Evolutionary conservation across 2,113 vertebrate genomes (phyloP).

Genomic region (Leptocoma aspasia): DNA sequence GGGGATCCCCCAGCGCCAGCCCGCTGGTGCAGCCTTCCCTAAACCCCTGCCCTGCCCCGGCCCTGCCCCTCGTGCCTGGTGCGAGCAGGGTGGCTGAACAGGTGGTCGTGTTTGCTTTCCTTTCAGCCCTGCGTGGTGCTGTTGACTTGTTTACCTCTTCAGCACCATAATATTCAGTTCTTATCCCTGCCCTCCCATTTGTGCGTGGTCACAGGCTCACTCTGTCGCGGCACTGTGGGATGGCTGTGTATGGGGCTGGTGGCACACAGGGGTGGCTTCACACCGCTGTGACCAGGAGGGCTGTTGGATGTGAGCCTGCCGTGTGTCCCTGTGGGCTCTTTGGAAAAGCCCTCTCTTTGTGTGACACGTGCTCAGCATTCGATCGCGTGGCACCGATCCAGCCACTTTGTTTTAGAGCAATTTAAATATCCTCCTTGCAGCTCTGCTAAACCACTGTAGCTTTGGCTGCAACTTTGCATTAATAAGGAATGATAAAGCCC

Average conservation of each 20-base stretch:
- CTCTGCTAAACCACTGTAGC: background rate
- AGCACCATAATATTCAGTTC: accelerated
- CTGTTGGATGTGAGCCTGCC: background rate
- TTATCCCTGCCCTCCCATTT: accelerated
- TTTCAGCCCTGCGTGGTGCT: background rate
- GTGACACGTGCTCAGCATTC: accelerated
- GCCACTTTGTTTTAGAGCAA: background rate
- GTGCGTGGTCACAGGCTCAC: background rate
- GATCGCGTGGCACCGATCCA: background rate
- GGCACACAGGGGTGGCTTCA: background rate
- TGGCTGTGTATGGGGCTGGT: background rate
- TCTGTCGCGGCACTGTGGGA: accelerated
- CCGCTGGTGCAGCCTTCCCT: background rate
- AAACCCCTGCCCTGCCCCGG: background rate
- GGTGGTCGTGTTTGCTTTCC: background rate
- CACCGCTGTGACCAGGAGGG: accelerated
- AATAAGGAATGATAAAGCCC: background rate
- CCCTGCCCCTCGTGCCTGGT: accelerated
- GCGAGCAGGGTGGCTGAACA: background rate
- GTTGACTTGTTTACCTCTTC: background rate
- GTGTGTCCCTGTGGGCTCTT: accelerated
- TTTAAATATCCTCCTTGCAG: background rate
- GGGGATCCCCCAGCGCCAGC: background rate
- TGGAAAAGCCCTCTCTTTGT: background rate
- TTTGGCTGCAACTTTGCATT: background rate